These are phyloP conservation scores for Rhamnusium bicolor DNA, from an alignment of 2,888 invertebrate species.

Conservation along the genomic window DNA sequence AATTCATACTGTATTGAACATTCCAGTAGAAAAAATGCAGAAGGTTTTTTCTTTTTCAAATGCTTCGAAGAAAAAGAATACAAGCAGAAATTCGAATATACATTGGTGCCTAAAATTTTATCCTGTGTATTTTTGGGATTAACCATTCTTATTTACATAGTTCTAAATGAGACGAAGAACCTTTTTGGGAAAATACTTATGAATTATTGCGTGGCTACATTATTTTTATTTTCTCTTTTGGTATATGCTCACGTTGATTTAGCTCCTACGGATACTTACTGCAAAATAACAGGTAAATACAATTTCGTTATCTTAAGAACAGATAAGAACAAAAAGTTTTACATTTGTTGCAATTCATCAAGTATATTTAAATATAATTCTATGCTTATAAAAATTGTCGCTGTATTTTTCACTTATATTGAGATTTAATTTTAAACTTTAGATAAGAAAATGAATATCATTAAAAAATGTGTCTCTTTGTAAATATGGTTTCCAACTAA, in stretches of 20 bases:
- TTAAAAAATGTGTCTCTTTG: too few relatives aligned
- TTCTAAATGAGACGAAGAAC: slow-evolving; percentile 55
- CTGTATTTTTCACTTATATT: too few relatives aligned
- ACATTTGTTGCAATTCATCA: too few relatives aligned
- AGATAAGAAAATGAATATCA: too few relatives aligned
- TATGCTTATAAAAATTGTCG: too few relatives aligned
- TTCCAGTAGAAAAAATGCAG: slow-evolving; percentile 39
- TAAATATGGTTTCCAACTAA: too few relatives aligned
- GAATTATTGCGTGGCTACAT: slow-evolving; percentile 56
- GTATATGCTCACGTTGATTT: slow-evolving; percentile 44
- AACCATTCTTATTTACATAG: slow-evolving; percentile 56
- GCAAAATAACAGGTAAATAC: slow-evolving; percentile 51
- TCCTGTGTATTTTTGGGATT: slow-evolving; percentile 56
- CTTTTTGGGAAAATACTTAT: slow-evolving; percentile 61
- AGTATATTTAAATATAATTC: too few relatives aligned
- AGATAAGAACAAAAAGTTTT: too few relatives aligned
- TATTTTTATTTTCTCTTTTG: slow-evolving; percentile 51
- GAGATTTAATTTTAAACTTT: too few relatives aligned
- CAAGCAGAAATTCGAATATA: slow-evolving; percentile 52
- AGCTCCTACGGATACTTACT: slow-evolving; percentile 34
- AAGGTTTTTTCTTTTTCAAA: slow-evolving; percentile 47
- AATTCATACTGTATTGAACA: slow-evolving; percentile 57
- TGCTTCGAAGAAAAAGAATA: slow-evolving; percentile 33
- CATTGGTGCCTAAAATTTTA: slow-evolving; percentile 56
- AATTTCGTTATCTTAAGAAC: not conserved